Evolutionary conservation across 2,888 invertebrate genomes (phyloP).

Genomic region (Bursaphelenchus okinawaensis): DNA sequence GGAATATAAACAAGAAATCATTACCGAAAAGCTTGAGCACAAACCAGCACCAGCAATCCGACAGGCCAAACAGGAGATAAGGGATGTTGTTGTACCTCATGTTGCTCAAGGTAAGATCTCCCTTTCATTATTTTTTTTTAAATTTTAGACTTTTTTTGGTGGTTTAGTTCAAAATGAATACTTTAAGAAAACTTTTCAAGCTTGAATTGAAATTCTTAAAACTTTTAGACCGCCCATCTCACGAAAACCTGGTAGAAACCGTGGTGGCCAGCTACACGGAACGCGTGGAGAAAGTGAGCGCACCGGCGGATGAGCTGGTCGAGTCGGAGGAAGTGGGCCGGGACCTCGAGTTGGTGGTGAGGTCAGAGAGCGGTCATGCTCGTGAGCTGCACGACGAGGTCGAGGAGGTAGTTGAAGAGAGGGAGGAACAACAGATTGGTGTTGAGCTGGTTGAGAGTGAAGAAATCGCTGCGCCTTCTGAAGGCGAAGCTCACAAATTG

Average conservation of each 20-base stretch:
- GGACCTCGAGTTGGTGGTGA: background rate
- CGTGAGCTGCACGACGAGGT: background rate
- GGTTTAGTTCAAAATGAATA: too few species aligned
- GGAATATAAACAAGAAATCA: background rate
- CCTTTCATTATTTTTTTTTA: too few species aligned
- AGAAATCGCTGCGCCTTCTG: background rate
- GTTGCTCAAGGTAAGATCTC: too few species aligned
- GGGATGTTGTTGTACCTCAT: too few species aligned
- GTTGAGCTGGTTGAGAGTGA: background rate
- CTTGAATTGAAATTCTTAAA: too few species aligned
- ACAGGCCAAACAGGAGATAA: background rate
- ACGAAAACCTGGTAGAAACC: too few species aligned
- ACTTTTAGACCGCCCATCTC: too few species aligned
- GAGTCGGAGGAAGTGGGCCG: background rate
- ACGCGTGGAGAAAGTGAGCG: background rate
- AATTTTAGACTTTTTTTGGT: too few species aligned
- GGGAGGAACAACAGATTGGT: background rate
- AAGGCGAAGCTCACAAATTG: background rate
- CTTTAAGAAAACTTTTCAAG: too few species aligned
- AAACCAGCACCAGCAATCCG: background rate
- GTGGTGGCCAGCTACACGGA: background rate
- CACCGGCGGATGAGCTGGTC: background rate
- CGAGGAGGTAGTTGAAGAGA: background rate
- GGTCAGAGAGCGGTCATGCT: background rate
- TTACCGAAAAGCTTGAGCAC: background rate